phyloP scores from a whole-genome alignment of 2,888 invertebrate species.

The Orthosia cruda region DNA sequence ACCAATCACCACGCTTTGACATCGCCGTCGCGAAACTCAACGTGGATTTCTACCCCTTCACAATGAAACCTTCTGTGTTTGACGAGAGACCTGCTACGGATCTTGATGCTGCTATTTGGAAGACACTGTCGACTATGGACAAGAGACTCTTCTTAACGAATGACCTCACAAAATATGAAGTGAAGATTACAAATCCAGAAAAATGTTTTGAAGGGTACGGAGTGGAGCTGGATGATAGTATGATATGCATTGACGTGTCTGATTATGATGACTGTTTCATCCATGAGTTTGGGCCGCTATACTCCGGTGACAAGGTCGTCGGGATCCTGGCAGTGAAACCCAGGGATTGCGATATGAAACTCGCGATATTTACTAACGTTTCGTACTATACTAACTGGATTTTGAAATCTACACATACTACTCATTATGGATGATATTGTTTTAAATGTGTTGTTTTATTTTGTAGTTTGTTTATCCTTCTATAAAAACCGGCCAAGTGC shows the following conservation, averaged over 20 bases:
- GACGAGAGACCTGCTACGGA: slow-evolving; percentile 65
- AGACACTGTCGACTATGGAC: slow-evolving; percentile 85
- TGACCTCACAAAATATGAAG: slow-evolving; percentile 78
- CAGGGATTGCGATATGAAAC: slow-evolving; percentile 78
- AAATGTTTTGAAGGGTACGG: slow-evolving; percentile 82
- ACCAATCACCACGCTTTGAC: slow-evolving; percentile 75
- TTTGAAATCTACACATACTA: slow-evolving; percentile 64
- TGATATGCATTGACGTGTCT: slow-evolving; percentile 83
- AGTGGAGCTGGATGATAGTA: slow-evolving; percentile 75
- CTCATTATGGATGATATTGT: slow-evolving; percentile 69
- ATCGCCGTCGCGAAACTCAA: slow-evolving; percentile 86
- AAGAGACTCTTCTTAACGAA: slow-evolving; percentile 83
- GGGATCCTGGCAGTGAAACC: slow-evolving; percentile 82
- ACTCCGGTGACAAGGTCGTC: slow-evolving; percentile 77
- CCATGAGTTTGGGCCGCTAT: slow-evolving; percentile 87
- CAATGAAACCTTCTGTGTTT: slow-evolving; percentile 77
- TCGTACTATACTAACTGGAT: slow-evolving; percentile 75
- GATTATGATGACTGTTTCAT: slow-evolving; percentile 83
- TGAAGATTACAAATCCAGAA: slow-evolving; percentile 64
- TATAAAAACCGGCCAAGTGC: too few species aligned
- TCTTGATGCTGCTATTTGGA: slow-evolving; percentile 83
- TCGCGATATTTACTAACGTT: slow-evolving; percentile 77
- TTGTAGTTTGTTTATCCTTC: neutral
- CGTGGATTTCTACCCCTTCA: slow-evolving; percentile 70
- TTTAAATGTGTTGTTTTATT: slow-evolving; percentile 35